Base-by-base conservation (phyloP, 1,140 invertebrate genomes). In the Oscheius sp. region DNA sequence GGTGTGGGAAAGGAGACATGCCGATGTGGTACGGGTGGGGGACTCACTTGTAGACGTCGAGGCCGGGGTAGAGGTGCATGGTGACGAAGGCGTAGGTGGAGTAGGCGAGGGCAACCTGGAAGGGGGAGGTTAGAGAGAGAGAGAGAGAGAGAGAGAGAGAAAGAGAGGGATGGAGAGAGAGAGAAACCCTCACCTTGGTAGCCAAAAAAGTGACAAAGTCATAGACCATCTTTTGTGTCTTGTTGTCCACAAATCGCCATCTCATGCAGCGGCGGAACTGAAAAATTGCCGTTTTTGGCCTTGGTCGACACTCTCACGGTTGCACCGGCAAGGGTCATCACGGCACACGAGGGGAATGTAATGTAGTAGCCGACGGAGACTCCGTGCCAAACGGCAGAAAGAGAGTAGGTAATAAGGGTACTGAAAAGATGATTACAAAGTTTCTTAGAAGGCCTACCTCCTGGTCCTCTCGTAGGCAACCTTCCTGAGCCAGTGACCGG, bases 381-480 rank as follows among this genome's bases (percentile, higher is more conserved):
- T 59, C 87, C 95, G 87, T 98, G 95, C 95, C 95, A 98, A 20
- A 97, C 82, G n/a, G 94, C 94, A 31, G 93, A 95, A 58, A 95
- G 86, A 1, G 89, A 86, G 86, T 94, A 97, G 1, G 94, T 95
- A 55, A 90, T 87, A 10, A 86, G 58, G 15, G 85, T 86, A 7
- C 80, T 79, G 49, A 80, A 18, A 34, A n/a, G n/a, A n/a, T n/a
- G n/a, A n/a, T n/a, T n/a, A n/a, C n/a, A n/a, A n/a, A n/a, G n/a
- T n/a, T n/a, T n/a, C n/a, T n/a, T n/a, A n/a, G n/a, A n/a, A n/a
- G n/a, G n/a, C n/a, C n/a, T 31, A 34, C 35, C 45, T 61, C 26
- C 64, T 64, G 36, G 72, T 64, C 78, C 94, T 89, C 79, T 93
- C 91, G 86, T 95, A 96, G 73, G 92, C 91, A 18, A 93, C 88